Conservation (phyloP, 2,888 invertebrate genomes). For the Noctua pronuba region DNA sequence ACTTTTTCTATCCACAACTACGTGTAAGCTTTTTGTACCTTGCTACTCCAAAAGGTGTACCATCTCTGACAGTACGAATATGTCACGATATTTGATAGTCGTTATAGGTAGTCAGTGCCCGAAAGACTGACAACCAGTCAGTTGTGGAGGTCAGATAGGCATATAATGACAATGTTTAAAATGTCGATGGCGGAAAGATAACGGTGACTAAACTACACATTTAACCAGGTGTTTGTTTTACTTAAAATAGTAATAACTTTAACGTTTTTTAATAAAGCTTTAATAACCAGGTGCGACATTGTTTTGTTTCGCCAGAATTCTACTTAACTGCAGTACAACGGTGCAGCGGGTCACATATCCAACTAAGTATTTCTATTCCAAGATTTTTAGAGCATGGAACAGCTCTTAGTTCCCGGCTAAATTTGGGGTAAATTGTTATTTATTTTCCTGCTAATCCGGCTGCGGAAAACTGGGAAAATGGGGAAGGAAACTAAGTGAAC, state of each 20-base stretch:
- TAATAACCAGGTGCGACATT: constrained; percentile 12
- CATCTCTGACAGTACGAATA: too few relatives aligned
- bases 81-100: too few relatives aligned
- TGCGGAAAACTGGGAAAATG: constrained; percentile 35
- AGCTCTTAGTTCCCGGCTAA: constrained; percentile 43
- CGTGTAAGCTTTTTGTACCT: too few relatives aligned
- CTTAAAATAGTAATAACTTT: not conserved
- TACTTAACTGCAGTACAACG: constrained; percentile 4
- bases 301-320: not conserved
- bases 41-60: too few relatives aligned
- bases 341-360: constrained; percentile 19
- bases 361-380: constrained; percentile 37
- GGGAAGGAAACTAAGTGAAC: not conserved
- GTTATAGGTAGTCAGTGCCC: too few relatives aligned
- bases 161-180: too few relatives aligned
- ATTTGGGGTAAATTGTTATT: constrained; percentile 47
- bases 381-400: constrained; percentile 52
- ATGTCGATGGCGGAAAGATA: too few relatives aligned
- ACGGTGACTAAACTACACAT: not conserved
- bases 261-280: not conserved
- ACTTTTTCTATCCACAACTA: too few relatives aligned
- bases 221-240: not conserved
- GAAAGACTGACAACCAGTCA: too few relatives aligned
- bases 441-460: constrained; percentile 43
- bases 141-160: too few relatives aligned